A percentile compares a stretch with the other conserved stretches of the same genome.
phyloP scores from a whole-genome alignment of 2,113 vertebrate genomes.

The Upupa epops region DNA sequence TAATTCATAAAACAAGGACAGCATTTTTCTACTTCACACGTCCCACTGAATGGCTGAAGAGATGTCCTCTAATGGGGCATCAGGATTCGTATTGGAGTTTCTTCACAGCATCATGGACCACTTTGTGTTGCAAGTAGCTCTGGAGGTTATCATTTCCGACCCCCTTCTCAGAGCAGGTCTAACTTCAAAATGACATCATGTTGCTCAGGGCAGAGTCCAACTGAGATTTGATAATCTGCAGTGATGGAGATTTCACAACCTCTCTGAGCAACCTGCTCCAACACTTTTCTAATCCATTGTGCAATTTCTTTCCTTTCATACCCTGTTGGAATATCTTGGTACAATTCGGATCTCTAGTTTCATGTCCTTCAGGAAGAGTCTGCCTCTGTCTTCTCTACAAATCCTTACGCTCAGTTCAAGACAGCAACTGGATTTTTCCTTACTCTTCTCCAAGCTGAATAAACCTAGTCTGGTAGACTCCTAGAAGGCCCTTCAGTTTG shows the following conservation, averaged over 20 bases:
- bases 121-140: slow-evolving; percentile 41
- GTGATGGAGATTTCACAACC: neutral
- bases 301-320: neutral
- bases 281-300: neutral
- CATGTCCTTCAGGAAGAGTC: neutral
- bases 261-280: neutral
- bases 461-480: neutral
- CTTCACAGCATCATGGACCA: neutral
- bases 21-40: neutral
- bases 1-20: neutral
- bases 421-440: neutral
- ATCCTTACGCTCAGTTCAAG: neutral
- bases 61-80: neutral
- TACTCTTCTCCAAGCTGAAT: neutral
- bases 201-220: slow-evolving; percentile 23
- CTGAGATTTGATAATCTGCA: slow-evolving; percentile 14
- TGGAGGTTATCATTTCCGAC: slow-evolving; percentile 19
- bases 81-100: neutral
- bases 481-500: neutral
- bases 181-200: slow-evolving; percentile 21
- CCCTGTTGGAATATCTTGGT: neutral
- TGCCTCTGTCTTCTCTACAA: neutral
- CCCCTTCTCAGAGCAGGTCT: slow-evolving; percentile 40
- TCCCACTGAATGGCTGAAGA: neutral
- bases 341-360: neutral